A percentile compares a stretch with the other conserved stretches of the same genome.
These are phyloP conservation scores for Lamproptera curius DNA, from an alignment of 2,888 invertebrate species.

Conservation along the genomic window DNA sequence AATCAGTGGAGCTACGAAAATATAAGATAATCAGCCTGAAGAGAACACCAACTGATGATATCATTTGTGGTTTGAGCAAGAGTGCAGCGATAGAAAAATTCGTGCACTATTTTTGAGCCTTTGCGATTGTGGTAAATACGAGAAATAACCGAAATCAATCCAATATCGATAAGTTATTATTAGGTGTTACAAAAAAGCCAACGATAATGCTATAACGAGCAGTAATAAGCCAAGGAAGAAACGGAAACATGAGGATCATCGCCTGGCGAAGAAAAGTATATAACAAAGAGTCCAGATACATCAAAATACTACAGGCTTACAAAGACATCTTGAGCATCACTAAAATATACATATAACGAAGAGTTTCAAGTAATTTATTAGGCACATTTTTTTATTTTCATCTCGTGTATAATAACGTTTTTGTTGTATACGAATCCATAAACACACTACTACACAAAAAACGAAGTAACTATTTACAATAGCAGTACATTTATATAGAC, in stretches of 20 bases:
- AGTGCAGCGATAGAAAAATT: background rate
- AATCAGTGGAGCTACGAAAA: conserved; percentile 29
- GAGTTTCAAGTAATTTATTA: conserved; percentile 62
- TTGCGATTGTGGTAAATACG: conserved; percentile 6
- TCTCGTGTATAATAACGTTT: conserved; percentile 38
- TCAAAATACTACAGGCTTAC: conserved; percentile 69
- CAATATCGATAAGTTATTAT: too few species aligned
- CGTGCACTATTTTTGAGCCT: conserved; percentile 1
- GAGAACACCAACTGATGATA: conserved; percentile 22
- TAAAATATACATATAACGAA: conserved; percentile 48
- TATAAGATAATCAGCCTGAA: conserved; percentile 17
- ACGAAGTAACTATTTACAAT: conserved; percentile 47
- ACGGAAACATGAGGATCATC: conserved; percentile 60
- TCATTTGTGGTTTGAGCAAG: conserved; percentile 18
- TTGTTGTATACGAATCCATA: conserved; percentile 40
- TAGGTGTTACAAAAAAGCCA: too few species aligned
- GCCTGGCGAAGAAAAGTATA: conserved; percentile 54
- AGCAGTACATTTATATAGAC: conserved; percentile 50
- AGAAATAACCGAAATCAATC: too few species aligned
- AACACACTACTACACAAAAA: conserved; percentile 64
- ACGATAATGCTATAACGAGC: too few species aligned
- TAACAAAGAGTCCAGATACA: conserved; percentile 53
- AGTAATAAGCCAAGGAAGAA: conserved; percentile 26
- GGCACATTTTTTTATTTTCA: conserved; percentile 69
- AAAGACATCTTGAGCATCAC: conserved; percentile 70